A percentile compares a stretch with the other conserved stretches of the same genome.
Conservation (phyloP, 1,140 invertebrate species). For the Bicyclus anynana region DNA sequence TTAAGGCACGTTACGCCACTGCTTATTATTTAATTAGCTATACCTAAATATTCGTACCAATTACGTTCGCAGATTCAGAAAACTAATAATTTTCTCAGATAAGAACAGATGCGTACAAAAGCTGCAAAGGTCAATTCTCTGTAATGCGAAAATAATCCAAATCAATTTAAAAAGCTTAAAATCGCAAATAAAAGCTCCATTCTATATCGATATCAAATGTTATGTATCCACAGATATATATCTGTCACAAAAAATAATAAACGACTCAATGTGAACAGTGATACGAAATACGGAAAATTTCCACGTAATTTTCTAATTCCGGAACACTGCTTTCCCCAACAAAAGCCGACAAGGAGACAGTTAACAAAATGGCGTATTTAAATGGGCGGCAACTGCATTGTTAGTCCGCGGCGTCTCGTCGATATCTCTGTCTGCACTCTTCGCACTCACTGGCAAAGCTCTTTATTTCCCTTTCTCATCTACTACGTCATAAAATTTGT, state of each 20-base stretch:
- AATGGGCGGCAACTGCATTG: constrained; percentile 74
- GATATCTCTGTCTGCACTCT: constrained; percentile 45
- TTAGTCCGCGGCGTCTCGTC: constrained; percentile 48
- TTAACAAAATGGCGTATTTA: constrained; percentile 76
- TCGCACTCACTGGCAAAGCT: constrained; percentile 48
- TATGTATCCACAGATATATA: no score
- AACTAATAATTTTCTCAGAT: no score
- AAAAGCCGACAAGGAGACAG: constrained; percentile 55
- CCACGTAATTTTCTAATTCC: constrained; percentile 67
- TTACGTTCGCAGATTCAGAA: no score
- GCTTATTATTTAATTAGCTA: no score
- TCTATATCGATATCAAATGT: no score
- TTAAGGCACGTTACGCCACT: no score
- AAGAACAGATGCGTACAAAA: no score
- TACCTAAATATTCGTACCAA: no score
- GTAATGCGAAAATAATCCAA: no score
- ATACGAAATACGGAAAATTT: constrained; percentile 44
- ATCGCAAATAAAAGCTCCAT: no score
- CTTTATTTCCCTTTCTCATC: constrained; percentile 61
- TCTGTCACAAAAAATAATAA: not conserved
- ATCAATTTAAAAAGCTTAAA: no score
- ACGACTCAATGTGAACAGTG: not conserved
- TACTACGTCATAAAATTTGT: constrained; percentile 39
- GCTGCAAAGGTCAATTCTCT: no score
- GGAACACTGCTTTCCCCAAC: constrained; percentile 61